These are phyloP conservation scores for Drosophila melanogaster DNA, from an alignment of 1,140 invertebrate species.

Conservation along the genomic window Release_6_plus_ISO1_MT NC_004354.4:17371001-17371500, in stretches of 20 bases:
- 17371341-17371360: too few species aligned
- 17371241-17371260: too few species aligned
- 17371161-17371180: too few species aligned
- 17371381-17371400: not conserved
- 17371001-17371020: slow-evolving; percentile 17
- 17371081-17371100: not conserved
- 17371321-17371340: slow-evolving; percentile 6
- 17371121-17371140: not conserved
- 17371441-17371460: slow-evolving; percentile 52
- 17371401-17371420: slow-evolving; percentile 6
- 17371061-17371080: not conserved
- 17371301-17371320: not conserved
- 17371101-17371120: not conserved
- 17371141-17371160: too few species aligned
- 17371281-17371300: not conserved
- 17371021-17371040: slow-evolving; percentile 5
- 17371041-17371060: slow-evolving; percentile 5
- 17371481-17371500: not conserved
- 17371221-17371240: not conserved
- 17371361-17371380: not conserved
- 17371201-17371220: not conserved
- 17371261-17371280: too few species aligned
- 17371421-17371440: slow-evolving; percentile 20
- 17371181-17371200: too few species aligned
- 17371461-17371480: slow-evolving; percentile 39